Percentiles rank a stretch among this genome's conserved stretches.
Conservation (phyloP, 2,797 vertebrate genomes). For the Urophycis tenuis region DNA sequence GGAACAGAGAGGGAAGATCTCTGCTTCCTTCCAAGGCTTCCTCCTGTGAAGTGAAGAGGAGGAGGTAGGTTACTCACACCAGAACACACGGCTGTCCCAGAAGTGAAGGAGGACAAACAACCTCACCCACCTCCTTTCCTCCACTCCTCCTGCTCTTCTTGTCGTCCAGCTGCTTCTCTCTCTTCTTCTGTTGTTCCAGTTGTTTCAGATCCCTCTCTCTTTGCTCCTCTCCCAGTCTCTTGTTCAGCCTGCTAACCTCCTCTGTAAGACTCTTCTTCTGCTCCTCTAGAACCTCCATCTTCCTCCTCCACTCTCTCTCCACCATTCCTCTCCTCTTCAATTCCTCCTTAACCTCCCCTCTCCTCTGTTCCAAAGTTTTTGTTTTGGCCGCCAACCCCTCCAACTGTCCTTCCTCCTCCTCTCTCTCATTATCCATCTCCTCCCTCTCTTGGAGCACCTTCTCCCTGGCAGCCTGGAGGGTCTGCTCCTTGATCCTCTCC, state of each 20-base stretch:
- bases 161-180: conserved; percentile 16
- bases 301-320: conserved; percentile 31
- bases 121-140: conserved; percentile 6
- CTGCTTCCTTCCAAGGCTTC: background rate
- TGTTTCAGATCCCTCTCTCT: background rate
- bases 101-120: background rate
- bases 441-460: conserved; percentile 36
- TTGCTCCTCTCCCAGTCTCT: conserved; percentile 31
- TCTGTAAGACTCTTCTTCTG: conserved; percentile 49
- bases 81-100: background rate
- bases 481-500: conserved; percentile 38
- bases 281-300: conserved; percentile 36
- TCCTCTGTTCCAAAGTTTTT: conserved; percentile 36
- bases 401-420: conserved; percentile 39
- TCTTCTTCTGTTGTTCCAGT: conserved; percentile 2
- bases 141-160: conserved; percentile 24
- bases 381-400: conserved; percentile 42
- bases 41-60: background rate
- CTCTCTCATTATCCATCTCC: conserved; percentile 32
- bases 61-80: background rate
- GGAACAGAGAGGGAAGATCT: conserved; percentile 26
- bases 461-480: conserved; percentile 24
- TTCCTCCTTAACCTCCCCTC: conserved; percentile 43
- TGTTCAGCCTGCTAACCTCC: conserved; percentile 48
- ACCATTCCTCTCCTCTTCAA: conserved; percentile 40